Conservation (phyloP, 2,113 vertebrate species). For the Scartelaos histophorus region DNA sequence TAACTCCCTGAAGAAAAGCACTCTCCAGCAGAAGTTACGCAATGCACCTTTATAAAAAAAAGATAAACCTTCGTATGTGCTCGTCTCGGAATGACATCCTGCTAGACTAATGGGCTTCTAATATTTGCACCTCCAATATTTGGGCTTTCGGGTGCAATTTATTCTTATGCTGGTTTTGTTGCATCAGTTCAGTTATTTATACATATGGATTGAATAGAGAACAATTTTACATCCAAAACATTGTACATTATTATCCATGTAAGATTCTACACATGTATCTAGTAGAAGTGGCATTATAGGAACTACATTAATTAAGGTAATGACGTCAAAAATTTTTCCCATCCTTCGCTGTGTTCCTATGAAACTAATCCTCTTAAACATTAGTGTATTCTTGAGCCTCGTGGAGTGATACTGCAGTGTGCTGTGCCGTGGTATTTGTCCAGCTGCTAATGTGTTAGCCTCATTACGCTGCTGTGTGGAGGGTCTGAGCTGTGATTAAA, state of each 20-base stretch:
- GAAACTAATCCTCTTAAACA: background rate
- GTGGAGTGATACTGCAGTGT: background rate
- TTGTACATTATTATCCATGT: background rate
- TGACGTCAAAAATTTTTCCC: background rate
- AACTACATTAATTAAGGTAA: too few species aligned
- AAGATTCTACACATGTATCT: background rate
- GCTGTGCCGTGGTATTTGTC: conserved; percentile 36
- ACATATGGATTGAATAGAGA: background rate
- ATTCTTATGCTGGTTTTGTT: background rate
- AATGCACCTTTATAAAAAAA: too few species aligned
- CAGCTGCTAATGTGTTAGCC: conserved; percentile 41
- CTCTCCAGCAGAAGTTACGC: too few species aligned
- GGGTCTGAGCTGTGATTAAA: conserved; percentile 34
- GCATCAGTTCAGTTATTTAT: background rate
- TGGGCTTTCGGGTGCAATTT: background rate
- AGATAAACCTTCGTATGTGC: background rate
- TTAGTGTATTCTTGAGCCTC: background rate
- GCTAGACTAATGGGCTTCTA: background rate
- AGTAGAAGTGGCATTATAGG: background rate
- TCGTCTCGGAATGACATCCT: background rate
- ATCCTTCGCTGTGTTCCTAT: too few species aligned
- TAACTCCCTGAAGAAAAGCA: too few species aligned
- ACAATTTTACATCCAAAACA: background rate
- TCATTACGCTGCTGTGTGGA: conserved; percentile 31
- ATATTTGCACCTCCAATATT: background rate